Conservation (phyloP, 2,113 vertebrate genomes). For the Carassius auratus region DNA sequence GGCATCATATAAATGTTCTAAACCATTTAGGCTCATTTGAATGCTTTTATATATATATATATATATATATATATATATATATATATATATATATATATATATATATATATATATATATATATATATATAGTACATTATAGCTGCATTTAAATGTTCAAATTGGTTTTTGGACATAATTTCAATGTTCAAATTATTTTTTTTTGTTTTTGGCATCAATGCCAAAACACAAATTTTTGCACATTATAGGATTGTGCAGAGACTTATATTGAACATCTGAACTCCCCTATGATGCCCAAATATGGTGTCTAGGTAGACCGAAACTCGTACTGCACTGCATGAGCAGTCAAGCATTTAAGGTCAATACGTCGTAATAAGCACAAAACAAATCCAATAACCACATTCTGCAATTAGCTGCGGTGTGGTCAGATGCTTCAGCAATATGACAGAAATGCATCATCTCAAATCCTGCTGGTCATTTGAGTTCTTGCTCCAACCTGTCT, state of each 20-base stretch:
- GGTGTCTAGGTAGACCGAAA: background rate
- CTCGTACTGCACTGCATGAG: background rate
- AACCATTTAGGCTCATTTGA: background rate
- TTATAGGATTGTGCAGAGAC: no score
- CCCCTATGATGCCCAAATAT: no score
- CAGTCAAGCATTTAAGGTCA: constrained; percentile 5
- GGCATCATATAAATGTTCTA: no score
- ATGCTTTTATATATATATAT: background rate
- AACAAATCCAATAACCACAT: no score
- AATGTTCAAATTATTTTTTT: background rate
- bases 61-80: background rate
- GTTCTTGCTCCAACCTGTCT: constrained; percentile 23
- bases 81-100: background rate
- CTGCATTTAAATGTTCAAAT: background rate
- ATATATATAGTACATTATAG: background rate
- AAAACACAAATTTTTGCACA: no score
- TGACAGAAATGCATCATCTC: constrained; percentile 23
- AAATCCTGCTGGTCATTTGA: constrained; percentile 19
- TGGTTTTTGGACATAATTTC: no score
- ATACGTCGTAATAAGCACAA: background rate
- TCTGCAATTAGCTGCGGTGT: constrained; percentile 14
- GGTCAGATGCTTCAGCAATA: background rate
- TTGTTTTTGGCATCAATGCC: no score
- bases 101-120: background rate
- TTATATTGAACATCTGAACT: no score